Evolutionary conservation across 2,888 invertebrate genomes (phyloP).

Genomic region (Eilema caniola): DNA sequence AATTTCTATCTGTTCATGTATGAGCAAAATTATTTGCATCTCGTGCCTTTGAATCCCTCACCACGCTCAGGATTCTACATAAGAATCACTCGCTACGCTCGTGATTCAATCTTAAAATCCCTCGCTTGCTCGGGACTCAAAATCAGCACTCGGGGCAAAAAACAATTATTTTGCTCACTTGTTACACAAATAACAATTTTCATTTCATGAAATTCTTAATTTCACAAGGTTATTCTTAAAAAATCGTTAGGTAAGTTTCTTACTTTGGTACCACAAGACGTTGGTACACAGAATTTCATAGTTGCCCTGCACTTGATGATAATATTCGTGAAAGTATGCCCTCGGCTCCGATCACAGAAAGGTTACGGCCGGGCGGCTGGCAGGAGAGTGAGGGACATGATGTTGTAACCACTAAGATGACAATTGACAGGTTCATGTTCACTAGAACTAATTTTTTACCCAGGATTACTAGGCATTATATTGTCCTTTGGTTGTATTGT

Average conservation of each 20-base stretch:
- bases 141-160: too few relatives aligned
- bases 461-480: background rate
- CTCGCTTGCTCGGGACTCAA: too few relatives aligned
- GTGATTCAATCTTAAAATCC: too few relatives aligned
- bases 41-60: too few relatives aligned
- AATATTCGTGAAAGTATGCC: background rate
- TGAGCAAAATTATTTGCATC: too few relatives aligned
- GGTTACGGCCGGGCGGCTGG: background rate
- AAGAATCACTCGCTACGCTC: too few relatives aligned
- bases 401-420: background rate
- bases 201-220: background rate
- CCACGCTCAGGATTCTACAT: too few relatives aligned
- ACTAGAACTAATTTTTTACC: background rate
- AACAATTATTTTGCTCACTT: too few relatives aligned
- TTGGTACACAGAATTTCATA: background rate
- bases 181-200: too few relatives aligned
- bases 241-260: background rate
- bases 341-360: conserved; percentile 1
- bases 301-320: background rate
- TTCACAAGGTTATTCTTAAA: background rate
- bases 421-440: background rate
- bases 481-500: background rate
- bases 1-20: too few relatives aligned
- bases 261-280: background rate
- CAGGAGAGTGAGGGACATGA: background rate